Conservation (phyloP, 2,888 invertebrate genomes). For the Calliphora vomitoria region DNA sequence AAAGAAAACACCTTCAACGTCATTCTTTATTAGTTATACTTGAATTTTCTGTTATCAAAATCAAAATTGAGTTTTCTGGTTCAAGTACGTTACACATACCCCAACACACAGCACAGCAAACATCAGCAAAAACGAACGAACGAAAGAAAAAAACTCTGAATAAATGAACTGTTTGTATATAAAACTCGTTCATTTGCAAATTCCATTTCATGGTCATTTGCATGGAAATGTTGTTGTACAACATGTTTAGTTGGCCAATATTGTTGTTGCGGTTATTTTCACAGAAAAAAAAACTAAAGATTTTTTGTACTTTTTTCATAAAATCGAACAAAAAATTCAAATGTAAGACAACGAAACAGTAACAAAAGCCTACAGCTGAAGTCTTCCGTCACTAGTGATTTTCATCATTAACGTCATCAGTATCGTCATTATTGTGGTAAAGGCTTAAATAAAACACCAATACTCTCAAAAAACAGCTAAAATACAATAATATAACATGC, state of each 20-base stretch:
- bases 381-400: slow-evolving; percentile 82
- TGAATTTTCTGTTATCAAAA: slow-evolving; percentile 75
- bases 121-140: slow-evolving; percentile 21
- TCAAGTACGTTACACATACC: slow-evolving; percentile 80
- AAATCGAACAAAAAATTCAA: slow-evolving; percentile 36
- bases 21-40: slow-evolving; percentile 82
- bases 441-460: slow-evolving; percentile 36
- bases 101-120: slow-evolving; percentile 17
- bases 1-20: slow-evolving; percentile 80
- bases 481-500: slow-evolving; percentile 7
- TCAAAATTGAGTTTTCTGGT: slow-evolving; percentile 79
- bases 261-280: slow-evolving; percentile 61
- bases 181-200: slow-evolving; percentile 74
- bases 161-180: slow-evolving; percentile 57
- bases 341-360: slow-evolving; percentile 50
- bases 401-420: slow-evolving; percentile 80
- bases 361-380: slow-evolving; percentile 73
- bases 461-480: slow-evolving; percentile 7
- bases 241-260: slow-evolving; percentile 58
- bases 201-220: slow-evolving; percentile 82
- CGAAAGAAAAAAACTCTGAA: slow-evolving; percentile 34
- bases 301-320: slow-evolving; percentile 14
- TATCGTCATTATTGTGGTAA: slow-evolving; percentile 66
- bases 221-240: slow-evolving; percentile 79
- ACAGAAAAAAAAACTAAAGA: slow-evolving; percentile 19